Base-by-base conservation (phyloP, 2,797 vertebrate species). In the Anolis apletophallus region DNA sequence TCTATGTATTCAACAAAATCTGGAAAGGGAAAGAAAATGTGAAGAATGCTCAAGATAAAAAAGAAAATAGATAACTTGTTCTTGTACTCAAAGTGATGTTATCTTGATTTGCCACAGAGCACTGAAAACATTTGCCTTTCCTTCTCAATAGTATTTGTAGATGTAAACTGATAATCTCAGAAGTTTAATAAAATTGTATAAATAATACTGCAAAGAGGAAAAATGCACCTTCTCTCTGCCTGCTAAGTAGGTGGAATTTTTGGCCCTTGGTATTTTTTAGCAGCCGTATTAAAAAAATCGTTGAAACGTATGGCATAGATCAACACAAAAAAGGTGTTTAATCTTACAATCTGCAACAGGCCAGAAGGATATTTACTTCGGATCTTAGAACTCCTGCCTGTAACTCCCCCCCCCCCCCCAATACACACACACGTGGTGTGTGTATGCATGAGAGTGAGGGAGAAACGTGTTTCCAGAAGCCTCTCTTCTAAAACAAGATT, bases 71-170 rank as follows among this genome's bases (percentile, higher is more conserved):
- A 40, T 40, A 32, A 52, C 29, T 69, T 34, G 55, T 55, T 69
- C 64, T 36, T 17, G 34, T 32, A 23, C 36, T 29, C 23, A 68
- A 8, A 6, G 5, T 32, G 26, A 85, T 71, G 52, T 29, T 79
- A 71, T 52, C 54, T 46, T 72, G 54, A 79, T 85, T 57, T 80
- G 68, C 36, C 21, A 72, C 19, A 72, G 67, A 85, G 29, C 6
- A 12, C 8, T 78, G 46, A 23, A 67, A 59, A 71, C 57, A 13
- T 36, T 68, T 40, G 10, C 26, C 23, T 57, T 85, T 85, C 55
- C 26, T 59, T 69, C 75, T 55, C 34, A n/a, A 26, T 54, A 68
- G 50, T 79, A 57, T 85, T 59, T 72, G 67, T 71, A 85, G 29
- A 57, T 46, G 29, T 57, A 79, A 85, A 79, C 26, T 14, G 34